Conservation (phyloP, 2,888 invertebrate genomes). For the Agrotis ipsilon region DNA sequence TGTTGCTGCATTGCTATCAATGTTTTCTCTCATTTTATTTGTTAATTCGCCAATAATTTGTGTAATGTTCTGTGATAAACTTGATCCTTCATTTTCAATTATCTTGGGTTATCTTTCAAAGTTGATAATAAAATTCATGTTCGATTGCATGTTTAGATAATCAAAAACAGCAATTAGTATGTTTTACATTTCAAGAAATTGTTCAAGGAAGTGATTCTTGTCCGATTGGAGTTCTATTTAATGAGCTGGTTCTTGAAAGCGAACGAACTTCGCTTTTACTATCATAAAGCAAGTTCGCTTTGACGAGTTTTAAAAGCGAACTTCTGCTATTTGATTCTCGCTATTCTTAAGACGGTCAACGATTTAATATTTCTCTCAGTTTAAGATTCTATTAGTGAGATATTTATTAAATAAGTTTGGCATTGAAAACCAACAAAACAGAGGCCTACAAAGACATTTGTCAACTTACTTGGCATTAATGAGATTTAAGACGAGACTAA, state of each 20-base stretch:
- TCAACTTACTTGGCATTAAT: neutral
- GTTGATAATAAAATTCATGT: neutral
- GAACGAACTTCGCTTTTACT: slow-evolving; percentile 15
- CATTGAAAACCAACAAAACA: neutral
- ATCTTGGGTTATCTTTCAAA: neutral
- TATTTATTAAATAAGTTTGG: neutral
- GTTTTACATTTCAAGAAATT: slow-evolving; percentile 13
- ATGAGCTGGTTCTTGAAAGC: slow-evolving; percentile 3
- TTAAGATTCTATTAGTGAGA: neutral
- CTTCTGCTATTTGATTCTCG: neutral
- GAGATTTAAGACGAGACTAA: too few species aligned
- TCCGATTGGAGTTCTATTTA: slow-evolving; percentile 15
- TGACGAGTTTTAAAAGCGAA: slow-evolving; percentile 18
- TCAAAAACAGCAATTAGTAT: neutral
- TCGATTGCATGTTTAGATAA: neutral
- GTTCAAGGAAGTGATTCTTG: slow-evolving; percentile 1
- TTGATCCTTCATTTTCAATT: neutral
- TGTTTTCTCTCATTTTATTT: neutral
- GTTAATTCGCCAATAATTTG: neutral
- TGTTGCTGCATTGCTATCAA: neutral
- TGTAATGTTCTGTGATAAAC: slow-evolving; percentile 1
- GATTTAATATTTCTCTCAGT: neutral
- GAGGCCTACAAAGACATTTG: neutral
- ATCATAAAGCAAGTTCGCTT: slow-evolving; percentile 25
- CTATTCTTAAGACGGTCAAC: neutral